Evolutionary conservation across 1,140 invertebrate species (phyloP).

Genomic region (Drosophila bipectinata): DNA sequence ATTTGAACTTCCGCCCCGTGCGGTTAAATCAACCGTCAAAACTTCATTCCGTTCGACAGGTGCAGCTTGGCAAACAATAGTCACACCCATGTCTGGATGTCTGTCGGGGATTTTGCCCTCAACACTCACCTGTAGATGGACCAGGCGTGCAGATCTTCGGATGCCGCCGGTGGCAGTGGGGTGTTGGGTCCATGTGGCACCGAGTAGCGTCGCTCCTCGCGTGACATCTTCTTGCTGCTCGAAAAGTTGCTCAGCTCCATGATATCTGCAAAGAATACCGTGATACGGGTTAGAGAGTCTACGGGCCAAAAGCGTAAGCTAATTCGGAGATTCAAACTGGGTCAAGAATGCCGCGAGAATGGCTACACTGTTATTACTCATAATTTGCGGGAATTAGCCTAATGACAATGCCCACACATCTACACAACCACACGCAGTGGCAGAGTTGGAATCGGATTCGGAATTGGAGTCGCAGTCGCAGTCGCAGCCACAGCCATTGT

Average conservation of each 20-base stretch:
- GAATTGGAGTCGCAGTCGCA: slow-evolving; percentile 14
- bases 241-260: slow-evolving; percentile 83
- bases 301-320: slow-evolving; percentile 60
- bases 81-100: slow-evolving; percentile 42
- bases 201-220: slow-evolving; percentile 91
- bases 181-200: slow-evolving; percentile 88
- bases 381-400: slow-evolving; percentile 78
- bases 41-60: slow-evolving; percentile 34
- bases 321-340: slow-evolving; percentile 68
- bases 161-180: slow-evolving; percentile 88
- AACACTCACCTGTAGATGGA: slow-evolving; percentile 93
- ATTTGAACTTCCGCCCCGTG: slow-evolving; percentile 63
- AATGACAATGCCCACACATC: slow-evolving; percentile 64
- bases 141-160: slow-evolving; percentile 97
- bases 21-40: slow-evolving; percentile 75
- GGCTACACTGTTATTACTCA: slow-evolving; percentile 63
- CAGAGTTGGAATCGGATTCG: slow-evolving; percentile 21
- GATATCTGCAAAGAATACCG: slow-evolving; percentile 53
- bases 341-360: slow-evolving; percentile 68
- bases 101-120: not conserved
- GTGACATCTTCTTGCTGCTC: slow-evolving; percentile 81
- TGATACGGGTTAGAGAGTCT: slow-evolving; percentile 16
- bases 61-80: slow-evolving; percentile 1
- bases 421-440: slow-evolving; percentile 30
- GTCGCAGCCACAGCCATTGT: slow-evolving; percentile 39